phyloP scores from a whole-genome alignment of 2,113 vertebrate species.

The Centropus bengalensis region DNA sequence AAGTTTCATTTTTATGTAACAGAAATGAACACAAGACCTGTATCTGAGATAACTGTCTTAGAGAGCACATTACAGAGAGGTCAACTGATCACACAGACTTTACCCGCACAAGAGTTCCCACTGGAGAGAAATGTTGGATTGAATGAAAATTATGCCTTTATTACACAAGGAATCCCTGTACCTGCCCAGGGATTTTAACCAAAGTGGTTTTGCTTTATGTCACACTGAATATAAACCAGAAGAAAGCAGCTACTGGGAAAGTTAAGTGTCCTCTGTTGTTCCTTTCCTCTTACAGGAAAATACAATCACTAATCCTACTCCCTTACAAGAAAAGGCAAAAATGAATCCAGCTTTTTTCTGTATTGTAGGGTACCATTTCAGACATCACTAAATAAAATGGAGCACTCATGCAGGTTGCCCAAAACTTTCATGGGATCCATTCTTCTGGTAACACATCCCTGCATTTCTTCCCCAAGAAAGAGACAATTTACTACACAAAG shows the following conservation, averaged over 20 bases:
- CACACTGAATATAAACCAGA: background rate
- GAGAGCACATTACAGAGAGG: background rate
- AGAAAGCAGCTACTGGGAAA: background rate
- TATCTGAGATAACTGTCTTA: background rate
- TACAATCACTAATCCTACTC: background rate
- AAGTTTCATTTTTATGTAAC: background rate
- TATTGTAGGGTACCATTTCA: background rate
- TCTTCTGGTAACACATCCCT: background rate
- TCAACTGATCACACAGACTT: background rate
- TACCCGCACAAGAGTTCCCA: background rate
- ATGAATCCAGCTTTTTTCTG: background rate
- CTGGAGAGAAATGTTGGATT: background rate
- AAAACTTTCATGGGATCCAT: background rate
- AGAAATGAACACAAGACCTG: background rate
- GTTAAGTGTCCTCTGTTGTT: background rate
- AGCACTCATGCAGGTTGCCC: background rate
- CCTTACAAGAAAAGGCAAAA: background rate
- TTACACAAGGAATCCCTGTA: background rate
- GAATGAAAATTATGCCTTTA: accelerated
- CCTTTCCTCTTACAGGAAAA: background rate
- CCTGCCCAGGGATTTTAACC: background rate
- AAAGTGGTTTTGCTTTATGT: background rate
- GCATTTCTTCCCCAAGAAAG: background rate
- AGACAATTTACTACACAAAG: background rate
- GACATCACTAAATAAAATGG: background rate